Percentiles rank a stretch among this genome's conserved stretches.
Conservation (phyloP, 2,113 vertebrate genomes). For the Trematocara stigmaticum region DNA sequence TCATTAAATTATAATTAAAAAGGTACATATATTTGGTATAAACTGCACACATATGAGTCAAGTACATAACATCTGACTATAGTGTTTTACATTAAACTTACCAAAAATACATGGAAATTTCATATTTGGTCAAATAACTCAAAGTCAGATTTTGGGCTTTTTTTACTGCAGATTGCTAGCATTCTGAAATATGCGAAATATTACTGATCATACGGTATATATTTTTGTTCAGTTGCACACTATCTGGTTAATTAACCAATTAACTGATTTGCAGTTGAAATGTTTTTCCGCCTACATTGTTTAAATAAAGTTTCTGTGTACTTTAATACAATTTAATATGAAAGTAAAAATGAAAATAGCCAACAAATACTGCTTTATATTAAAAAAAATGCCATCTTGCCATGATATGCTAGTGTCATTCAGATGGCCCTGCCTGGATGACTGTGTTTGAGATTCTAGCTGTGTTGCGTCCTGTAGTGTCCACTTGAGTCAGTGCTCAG, state of each 20-base stretch:
- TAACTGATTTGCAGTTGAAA: background rate
- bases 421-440: slow-evolving; percentile 31
- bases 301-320: background rate
- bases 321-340: background rate
- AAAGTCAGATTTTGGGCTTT: background rate
- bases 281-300: background rate
- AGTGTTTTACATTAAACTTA: background rate
- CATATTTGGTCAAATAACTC: background rate
- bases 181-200: background rate
- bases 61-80: background rate
- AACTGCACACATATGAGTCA: background rate
- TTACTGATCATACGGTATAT: background rate
- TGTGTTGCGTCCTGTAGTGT: slow-evolving; percentile 43
- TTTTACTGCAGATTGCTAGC: background rate
- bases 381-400: background rate
- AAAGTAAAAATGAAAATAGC: background rate
- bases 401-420: slow-evolving; percentile 16
- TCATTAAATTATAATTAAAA: background rate
- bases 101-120: background rate
- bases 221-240: background rate
- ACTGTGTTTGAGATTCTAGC: slow-evolving; percentile 52
- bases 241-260: background rate
- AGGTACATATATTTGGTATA: background rate
- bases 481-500: slow-evolving; percentile 60
- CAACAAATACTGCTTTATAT: background rate